Conservation (phyloP, 2,113 vertebrate species). For the Ahaetulla prasina region DNA sequence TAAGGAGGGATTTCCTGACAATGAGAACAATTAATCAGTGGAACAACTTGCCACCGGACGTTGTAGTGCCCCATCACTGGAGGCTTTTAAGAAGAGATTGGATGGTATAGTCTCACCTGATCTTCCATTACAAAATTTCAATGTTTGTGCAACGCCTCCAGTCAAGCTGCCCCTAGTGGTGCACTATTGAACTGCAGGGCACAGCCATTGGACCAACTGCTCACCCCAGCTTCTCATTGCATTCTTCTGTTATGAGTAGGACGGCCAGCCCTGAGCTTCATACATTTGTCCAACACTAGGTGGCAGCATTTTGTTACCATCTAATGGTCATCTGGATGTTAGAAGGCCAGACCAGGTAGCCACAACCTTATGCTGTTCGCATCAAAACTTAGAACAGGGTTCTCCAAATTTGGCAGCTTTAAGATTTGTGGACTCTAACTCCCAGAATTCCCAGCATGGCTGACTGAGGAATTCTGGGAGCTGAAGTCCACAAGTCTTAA, state of each 20-base stretch:
- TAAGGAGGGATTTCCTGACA: too few relatives aligned
- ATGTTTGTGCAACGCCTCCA: neutral
- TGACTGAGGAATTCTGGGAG: too few relatives aligned
- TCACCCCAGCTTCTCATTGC: neutral
- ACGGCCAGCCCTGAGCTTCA: neutral
- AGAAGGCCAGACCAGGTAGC: neutral
- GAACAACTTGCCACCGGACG: too few relatives aligned
- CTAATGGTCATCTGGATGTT: neutral
- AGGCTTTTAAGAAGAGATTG: too few relatives aligned
- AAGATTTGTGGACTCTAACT: neutral
- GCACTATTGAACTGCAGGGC: neutral
- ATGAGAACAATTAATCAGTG: too few relatives aligned
- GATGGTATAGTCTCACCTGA: neutral
- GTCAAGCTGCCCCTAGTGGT: neutral
- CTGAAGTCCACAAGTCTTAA: too few relatives aligned
- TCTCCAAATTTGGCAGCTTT: neutral
- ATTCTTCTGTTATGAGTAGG: neutral
- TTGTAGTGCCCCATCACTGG: too few relatives aligned
- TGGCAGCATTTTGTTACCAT: neutral
- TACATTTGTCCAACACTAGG: neutral
- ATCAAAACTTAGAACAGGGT: neutral
- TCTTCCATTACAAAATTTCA: neutral
- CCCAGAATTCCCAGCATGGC: too few relatives aligned
- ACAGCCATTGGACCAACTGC: neutral
- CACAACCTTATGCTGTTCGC: neutral